Conservation (phyloP, 2,797 vertebrate species). For the Trachurus trachurus region DNA sequence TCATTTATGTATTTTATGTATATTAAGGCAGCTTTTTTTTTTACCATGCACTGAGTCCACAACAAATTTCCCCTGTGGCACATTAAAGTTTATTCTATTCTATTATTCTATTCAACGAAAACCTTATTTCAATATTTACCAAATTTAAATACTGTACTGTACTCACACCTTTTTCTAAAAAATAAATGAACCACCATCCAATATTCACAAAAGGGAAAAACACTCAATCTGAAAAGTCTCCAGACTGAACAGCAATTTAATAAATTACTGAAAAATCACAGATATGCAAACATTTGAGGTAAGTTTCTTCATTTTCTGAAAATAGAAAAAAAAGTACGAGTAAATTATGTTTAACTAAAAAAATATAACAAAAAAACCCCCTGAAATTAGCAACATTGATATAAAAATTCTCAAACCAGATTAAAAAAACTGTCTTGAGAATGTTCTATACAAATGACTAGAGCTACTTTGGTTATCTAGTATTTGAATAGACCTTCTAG, state of each 20-base stretch:
- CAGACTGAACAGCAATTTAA: conserved; percentile 17
- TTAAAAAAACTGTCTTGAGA: not conserved
- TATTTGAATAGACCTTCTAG: not conserved
- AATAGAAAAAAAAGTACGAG: not conserved
- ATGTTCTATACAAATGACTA: not conserved
- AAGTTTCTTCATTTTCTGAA: not conserved
- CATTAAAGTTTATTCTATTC: no score
- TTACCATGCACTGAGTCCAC: no score
- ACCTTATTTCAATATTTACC: not conserved
- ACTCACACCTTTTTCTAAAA: not conserved
- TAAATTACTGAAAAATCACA: not conserved
- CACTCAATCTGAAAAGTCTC: not conserved
- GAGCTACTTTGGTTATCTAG: not conserved
- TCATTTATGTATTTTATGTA: no score
- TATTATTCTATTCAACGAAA: no score
- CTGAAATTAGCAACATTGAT: no score
- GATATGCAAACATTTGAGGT: not conserved
- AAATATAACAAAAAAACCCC: no score
- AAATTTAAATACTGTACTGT: not conserved
- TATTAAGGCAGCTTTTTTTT: no score
- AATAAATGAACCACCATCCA: not conserved
- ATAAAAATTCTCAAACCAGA: no score
- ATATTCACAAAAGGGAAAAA: not conserved
- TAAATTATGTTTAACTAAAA: not conserved
- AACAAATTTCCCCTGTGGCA: no score